Conservation (phyloP, 2,113 vertebrate genomes). For the Periophthalmodon schlosseri region DNA sequence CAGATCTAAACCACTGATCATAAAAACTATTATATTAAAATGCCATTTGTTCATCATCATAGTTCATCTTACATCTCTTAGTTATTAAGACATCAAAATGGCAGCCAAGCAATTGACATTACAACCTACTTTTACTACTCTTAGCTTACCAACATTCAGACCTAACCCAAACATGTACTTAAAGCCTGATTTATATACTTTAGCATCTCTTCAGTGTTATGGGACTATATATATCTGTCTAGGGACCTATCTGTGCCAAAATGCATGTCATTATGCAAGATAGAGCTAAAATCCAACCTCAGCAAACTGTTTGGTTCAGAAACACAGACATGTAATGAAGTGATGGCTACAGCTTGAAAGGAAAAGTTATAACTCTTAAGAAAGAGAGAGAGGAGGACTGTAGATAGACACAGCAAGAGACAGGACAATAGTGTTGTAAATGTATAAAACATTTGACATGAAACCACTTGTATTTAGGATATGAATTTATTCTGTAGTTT, state of each 20-base stretch:
- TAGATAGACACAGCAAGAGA: neutral
- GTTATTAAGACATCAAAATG: neutral
- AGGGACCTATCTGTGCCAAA: conserved; percentile 27
- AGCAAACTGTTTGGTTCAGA: conserved; percentile 17
- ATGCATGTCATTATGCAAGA: conserved; percentile 20
- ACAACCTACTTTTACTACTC: neutral
- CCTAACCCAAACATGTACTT: neutral
- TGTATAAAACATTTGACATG: too few relatives aligned
- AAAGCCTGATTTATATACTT: neutral
- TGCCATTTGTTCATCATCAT: neutral
- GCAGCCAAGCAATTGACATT: neutral
- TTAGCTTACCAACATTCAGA: neutral
- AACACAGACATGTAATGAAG: conserved; percentile 36
- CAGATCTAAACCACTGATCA: too few relatives aligned
- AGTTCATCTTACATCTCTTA: neutral
- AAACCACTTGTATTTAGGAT: too few relatives aligned
- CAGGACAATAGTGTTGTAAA: too few relatives aligned
- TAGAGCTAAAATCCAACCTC: conserved; percentile 34
- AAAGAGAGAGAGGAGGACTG: conserved; percentile 5
- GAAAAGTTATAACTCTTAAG: conserved; percentile 15
- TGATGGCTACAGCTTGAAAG: conserved; percentile 45
- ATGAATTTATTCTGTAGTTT: too few relatives aligned
- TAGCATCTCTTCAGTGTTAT: neutral
- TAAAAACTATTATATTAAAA: too few relatives aligned
- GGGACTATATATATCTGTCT: conserved; percentile 15